A percentile compares a stretch with the other conserved stretches of the same genome.
Evolutionary conservation across 2,797 vertebrate species (phyloP).

Genomic region (Crenuchus spilurus): DNA sequence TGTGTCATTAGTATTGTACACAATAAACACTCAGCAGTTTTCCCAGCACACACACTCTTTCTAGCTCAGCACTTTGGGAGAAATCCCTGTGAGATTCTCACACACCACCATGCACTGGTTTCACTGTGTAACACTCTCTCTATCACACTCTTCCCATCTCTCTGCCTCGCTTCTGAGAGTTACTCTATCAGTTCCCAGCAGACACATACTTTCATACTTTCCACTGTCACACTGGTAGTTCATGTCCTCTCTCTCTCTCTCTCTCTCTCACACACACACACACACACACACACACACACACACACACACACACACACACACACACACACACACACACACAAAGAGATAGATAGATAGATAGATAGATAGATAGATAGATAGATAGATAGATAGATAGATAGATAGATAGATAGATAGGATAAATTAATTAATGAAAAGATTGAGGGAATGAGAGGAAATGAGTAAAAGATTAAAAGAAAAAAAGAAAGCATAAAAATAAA

Average conservation of each 20-base stretch:
- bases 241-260: conserved; percentile 45
- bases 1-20: conserved; percentile 49
- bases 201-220: conserved; percentile 47
- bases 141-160: background rate
- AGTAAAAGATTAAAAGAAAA: no score
- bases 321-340: conserved; percentile 36
- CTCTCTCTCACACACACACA: no score
- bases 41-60: conserved; percentile 62
- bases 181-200: conserved; percentile 53
- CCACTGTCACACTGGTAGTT: conserved; percentile 27
- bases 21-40: conserved; percentile 63
- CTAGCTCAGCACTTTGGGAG: conserved; percentile 57
- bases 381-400: background rate
- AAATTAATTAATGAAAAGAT: no score
- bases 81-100: conserved; percentile 66
- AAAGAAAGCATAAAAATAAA: no score
- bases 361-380: no score
- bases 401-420: background rate
- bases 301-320: no score
- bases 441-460: no score
- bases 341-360: background rate
- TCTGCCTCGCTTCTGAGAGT: conserved; percentile 31
- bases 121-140: conserved; percentile 12
- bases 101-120: conserved; percentile 58
- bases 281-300: no score